Conservation (phyloP, 2,797 vertebrate genomes). For the Dendrocincla tyrannina region DNA sequence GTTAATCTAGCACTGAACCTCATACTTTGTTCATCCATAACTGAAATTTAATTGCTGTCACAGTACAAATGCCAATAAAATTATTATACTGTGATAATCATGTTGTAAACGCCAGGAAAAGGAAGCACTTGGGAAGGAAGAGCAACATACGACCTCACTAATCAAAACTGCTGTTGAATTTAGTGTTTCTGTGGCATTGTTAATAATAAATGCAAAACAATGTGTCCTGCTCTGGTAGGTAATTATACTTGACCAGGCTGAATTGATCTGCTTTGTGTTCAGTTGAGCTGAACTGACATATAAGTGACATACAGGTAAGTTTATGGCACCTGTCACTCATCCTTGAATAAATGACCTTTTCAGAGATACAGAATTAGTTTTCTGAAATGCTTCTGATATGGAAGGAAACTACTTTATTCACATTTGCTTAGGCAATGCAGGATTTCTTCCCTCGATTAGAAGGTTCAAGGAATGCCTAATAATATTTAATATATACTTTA, state of each 20-base stretch:
- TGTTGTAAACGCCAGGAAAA: not conserved
- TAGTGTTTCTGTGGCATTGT: not conserved
- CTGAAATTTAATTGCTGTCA: not conserved
- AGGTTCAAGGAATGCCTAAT: not conserved
- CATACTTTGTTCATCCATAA: not conserved
- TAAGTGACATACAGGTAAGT: not conserved
- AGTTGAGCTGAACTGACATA: constrained; percentile 20
- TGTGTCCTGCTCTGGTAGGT: not conserved
- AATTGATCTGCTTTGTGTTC: constrained; percentile 40
- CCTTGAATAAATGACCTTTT: not conserved
- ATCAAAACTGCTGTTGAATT: not conserved
- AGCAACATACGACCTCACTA: not conserved
- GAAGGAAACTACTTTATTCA: not conserved
- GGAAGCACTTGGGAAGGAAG: not conserved
- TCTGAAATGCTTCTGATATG: not conserved
- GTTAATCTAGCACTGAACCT: not conserved
- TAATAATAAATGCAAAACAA: not conserved
- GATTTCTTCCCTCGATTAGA: not conserved
- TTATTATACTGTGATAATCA: not conserved
- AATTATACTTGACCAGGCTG: constrained; percentile 29
- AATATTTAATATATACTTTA: not conserved
- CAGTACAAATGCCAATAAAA: not conserved
- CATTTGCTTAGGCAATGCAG: not conserved
- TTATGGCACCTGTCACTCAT: constrained; percentile 22
- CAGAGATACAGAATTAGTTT: constrained; percentile 45